These are phyloP conservation scores for Pygoscelis adeliae DNA, from an alignment of 2,113 vertebrate species.

Conservation along the genomic window DNA sequence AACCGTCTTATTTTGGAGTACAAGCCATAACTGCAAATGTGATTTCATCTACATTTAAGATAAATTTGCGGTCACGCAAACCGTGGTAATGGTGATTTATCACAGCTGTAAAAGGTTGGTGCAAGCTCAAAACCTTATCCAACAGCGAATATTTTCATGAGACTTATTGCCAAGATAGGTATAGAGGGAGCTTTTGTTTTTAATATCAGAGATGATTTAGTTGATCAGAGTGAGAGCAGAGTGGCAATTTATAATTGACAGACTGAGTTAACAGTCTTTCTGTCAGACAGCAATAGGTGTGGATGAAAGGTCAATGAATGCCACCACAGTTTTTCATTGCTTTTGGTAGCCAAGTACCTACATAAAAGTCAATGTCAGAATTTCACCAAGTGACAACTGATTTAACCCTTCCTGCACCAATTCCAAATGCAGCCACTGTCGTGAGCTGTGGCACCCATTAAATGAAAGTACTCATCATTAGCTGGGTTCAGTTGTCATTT, in stretches of 20 bases:
- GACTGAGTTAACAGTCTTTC: not conserved
- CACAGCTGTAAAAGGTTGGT: not conserved
- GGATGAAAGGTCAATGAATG: constrained; percentile 18
- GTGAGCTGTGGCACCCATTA: not conserved
- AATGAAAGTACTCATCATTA: not conserved
- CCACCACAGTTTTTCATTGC: not conserved
- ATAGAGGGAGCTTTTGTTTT: constrained; percentile 12
- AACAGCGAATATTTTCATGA: not conserved
- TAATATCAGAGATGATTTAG: constrained; percentile 33
- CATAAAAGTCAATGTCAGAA: not conserved
- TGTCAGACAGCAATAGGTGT: not conserved
- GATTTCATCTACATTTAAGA: not conserved
- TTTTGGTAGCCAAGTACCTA: not conserved
- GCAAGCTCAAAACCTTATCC: not conserved
- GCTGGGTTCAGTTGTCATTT: not conserved
- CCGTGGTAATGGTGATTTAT: constrained; percentile 21
- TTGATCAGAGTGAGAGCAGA: constrained; percentile 17
- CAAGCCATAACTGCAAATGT: not conserved
- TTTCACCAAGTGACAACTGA: not conserved
- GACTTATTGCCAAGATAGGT: not conserved
- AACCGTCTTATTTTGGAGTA: not conserved
- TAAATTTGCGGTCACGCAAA: not conserved
- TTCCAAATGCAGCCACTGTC: not conserved
- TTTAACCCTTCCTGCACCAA: not conserved
- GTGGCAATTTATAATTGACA: constrained; percentile 29